phyloP scores from a whole-genome alignment of 2,888 invertebrate genomes.

The Labia minor region DNA sequence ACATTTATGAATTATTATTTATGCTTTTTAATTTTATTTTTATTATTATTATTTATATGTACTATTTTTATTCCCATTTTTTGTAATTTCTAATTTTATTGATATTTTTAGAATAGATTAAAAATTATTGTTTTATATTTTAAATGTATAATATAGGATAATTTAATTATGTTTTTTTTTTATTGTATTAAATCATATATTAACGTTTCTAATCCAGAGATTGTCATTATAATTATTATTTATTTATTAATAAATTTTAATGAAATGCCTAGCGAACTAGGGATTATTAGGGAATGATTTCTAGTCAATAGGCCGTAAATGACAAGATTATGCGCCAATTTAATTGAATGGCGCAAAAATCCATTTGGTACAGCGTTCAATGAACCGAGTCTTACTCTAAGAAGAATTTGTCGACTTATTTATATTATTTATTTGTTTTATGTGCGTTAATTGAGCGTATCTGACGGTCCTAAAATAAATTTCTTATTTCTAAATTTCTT shows the following conservation, averaged over 20 bases:
- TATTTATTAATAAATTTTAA: background rate
- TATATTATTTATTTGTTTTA: background rate
- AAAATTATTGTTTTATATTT: conserved; percentile 13
- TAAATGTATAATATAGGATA: no score
- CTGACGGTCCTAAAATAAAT: background rate
- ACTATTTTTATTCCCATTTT: background rate
- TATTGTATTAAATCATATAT: no score
- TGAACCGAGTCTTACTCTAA: background rate
- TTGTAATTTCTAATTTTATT: background rate
- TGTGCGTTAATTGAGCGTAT: background rate
- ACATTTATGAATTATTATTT: background rate
- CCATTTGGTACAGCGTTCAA: conserved; percentile 4
- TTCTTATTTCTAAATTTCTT: background rate
- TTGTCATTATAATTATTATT: background rate
- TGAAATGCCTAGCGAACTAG: background rate
- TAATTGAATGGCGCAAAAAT: background rate
- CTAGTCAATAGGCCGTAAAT: background rate
- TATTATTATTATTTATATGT: background rate
- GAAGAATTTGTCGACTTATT: background rate
- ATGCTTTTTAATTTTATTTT: background rate
- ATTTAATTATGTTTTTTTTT: background rate
- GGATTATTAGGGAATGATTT: background rate
- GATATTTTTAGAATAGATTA: background rate
- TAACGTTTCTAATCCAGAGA: background rate
- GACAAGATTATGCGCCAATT: background rate